These are phyloP conservation scores for Scaptomyza caliginosa DNA, from an alignment of 2,888 invertebrate species.

Conservation along the genomic window DNA sequence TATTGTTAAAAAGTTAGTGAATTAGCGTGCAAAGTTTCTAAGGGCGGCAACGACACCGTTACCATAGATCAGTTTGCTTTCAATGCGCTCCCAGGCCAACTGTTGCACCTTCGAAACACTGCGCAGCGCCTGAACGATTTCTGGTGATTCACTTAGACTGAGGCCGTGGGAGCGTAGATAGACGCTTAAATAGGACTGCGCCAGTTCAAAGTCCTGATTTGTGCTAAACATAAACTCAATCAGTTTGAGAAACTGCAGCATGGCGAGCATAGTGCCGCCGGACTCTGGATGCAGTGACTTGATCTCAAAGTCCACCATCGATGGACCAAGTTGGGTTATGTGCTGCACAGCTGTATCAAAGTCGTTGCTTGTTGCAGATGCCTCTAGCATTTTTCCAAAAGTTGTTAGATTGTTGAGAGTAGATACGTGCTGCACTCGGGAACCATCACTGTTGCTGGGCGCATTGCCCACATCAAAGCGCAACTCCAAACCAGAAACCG, in stretches of 20 bases:
- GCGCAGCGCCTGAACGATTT: constrained; percentile 86
- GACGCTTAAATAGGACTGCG: constrained; percentile 94
- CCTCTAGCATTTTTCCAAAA: constrained; percentile 88
- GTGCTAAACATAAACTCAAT: constrained; percentile 89
- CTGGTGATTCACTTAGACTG: constrained; percentile 85
- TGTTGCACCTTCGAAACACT: constrained; percentile 86
- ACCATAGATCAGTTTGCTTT: constrained; percentile 89
- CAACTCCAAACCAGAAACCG: constrained; percentile 91
- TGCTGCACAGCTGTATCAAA: constrained; percentile 86
- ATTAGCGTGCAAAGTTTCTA: constrained; percentile 85
- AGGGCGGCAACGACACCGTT: constrained; percentile 90
- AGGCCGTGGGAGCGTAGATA: constrained; percentile 93
- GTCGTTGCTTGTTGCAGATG: constrained; percentile 82
- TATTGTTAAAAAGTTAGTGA: constrained; percentile 27
- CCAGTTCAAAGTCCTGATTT: constrained; percentile 94
- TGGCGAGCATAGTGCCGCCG: constrained; percentile 88
- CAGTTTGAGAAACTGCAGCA: constrained; percentile 92
- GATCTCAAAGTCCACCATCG: constrained; percentile 94
- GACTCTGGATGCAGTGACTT: constrained; percentile 90
- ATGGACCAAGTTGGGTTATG: constrained; percentile 88
- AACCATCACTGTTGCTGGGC: constrained; percentile 79
- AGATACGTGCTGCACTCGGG: constrained; percentile 86
- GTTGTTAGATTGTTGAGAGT: constrained; percentile 88
- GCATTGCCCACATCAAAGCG: constrained; percentile 89
- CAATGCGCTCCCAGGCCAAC: constrained; percentile 88